Evolutionary conservation across 2,113 vertebrate species (phyloP), one percentile per base, ranked within the genome.

Genomic region (Campylomormyrus numenius): DNA sequence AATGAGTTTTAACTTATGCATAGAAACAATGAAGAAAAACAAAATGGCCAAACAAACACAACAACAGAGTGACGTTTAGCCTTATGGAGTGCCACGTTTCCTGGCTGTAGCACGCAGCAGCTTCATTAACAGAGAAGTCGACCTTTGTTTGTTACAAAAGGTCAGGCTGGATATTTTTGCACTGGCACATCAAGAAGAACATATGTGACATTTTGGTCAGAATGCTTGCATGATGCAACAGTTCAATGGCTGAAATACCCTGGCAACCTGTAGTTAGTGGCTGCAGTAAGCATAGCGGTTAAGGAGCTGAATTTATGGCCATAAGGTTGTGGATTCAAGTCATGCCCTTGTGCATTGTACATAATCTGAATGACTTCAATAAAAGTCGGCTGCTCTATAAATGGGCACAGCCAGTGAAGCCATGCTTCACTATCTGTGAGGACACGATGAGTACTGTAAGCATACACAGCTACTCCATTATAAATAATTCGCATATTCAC

Each of bases 301-400:
- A 80, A 80, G 83, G 83, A 85, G 45, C 83, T 49, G 83, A 85
- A 85, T 85, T 85, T 85, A 85, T 85, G 42, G 45, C 39, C 83
- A 24, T 42, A 85, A 48, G 45, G 45, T 42, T 42, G 74, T 42
- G 35, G 35, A 42, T 77, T 77, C 39, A 85, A 85, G 80, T 85
- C 21, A 48, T 85, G 7, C 9, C 83, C 83, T 85, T 85, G 83
- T 85, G 83, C 9, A 48, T 48, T 10, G 83, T 46, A 48, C 83
- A 46, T 85, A 45, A 85, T 85, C 21, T 85, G 42, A 85, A 85
- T 48, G 39, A 46, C 83, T 48, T 80, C 35, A 85, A 83, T 83
- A 83, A 45, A 83, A 48, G n/a, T 85, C 46, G 10, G 7, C 83
- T 85, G 83, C 42, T 48, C 9, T n/a, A 85, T 48, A 46, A 48